phyloP scores from a whole-genome alignment of 2,113 vertebrate species.

The Tamias sibiricus region DNA sequence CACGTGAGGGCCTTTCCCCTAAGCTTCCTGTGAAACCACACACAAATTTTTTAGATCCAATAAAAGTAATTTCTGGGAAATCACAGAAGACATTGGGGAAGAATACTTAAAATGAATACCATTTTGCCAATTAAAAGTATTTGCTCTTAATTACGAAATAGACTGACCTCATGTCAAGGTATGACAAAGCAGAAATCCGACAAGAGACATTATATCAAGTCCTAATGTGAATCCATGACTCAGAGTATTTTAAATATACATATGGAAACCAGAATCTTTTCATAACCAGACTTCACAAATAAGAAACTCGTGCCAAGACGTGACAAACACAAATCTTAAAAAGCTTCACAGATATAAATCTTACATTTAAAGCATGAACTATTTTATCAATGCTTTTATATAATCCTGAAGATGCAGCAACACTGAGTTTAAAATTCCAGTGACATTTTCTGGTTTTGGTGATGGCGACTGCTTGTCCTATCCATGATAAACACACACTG shows the following conservation, averaged over 20 bases:
- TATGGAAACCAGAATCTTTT: constrained; percentile 63
- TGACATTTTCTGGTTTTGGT: neutral
- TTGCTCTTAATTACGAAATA: constrained; percentile 27
- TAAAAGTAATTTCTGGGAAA: constrained; percentile 16
- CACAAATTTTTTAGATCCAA: neutral
- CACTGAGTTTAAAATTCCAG: constrained; percentile 41
- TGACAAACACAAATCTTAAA: constrained; percentile 65
- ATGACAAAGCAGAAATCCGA: constrained; percentile 73
- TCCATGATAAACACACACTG: neutral
- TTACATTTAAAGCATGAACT: constrained; percentile 64
- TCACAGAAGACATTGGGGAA: neutral
- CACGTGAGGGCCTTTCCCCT: neutral
- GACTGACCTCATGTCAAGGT: neutral
- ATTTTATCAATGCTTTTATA: constrained; percentile 56
- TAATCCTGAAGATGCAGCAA: constrained; percentile 31
- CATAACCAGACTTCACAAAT: constrained; percentile 63
- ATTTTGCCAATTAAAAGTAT: neutral
- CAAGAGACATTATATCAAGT: constrained; percentile 16
- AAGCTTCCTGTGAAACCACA: constrained; percentile 8
- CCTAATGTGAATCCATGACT: constrained; percentile 65
- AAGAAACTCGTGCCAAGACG: constrained; percentile 39
- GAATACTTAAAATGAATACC: neutral
- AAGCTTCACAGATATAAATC: constrained; percentile 51
- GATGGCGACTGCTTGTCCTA: neutral
- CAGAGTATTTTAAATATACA: constrained; percentile 66